These are phyloP conservation scores for Paratrypauchen microcephalus DNA, from an alignment of 2,797 vertebrate species.

Conservation along the genomic window DNA sequence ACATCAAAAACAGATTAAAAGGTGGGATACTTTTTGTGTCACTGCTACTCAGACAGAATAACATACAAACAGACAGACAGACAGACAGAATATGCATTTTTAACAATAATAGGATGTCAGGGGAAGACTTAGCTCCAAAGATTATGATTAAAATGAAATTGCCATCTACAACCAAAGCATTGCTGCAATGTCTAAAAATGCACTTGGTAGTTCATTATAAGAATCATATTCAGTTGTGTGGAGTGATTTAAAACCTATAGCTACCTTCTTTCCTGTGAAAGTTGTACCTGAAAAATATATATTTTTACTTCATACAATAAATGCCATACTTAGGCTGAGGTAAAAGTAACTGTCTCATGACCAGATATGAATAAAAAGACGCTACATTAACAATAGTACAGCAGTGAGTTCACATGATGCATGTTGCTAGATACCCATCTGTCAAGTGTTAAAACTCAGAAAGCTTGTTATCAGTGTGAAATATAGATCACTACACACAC, in stretches of 20 bases:
- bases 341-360: conserved; percentile 75
- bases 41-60: conserved; percentile 52
- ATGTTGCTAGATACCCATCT: conserved; percentile 49
- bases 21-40: conserved; percentile 37
- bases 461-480: conserved; percentile 44
- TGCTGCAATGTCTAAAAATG: conserved; percentile 65
- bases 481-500: conserved; percentile 29
- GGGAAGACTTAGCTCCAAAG: conserved; percentile 64
- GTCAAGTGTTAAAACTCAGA: conserved; percentile 51
- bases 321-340: conserved; percentile 64
- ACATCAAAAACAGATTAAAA: conserved; percentile 9
- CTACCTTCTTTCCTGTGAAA: conserved; percentile 35
- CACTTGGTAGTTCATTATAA: conserved; percentile 46
- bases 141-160: conserved; percentile 48
- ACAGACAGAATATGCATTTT: conserved; percentile 50
- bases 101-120: conserved; percentile 59
- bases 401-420: conserved; percentile 60
- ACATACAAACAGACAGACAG: conserved; percentile 71
- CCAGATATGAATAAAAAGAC: conserved; percentile 76
- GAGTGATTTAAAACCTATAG: conserved; percentile 36
- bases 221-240: conserved; percentile 39
- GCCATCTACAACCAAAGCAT: conserved; percentile 67
- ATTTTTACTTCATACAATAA: conserved; percentile 45
- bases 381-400: conserved; percentile 70
- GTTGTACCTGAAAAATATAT: conserved; percentile 64